Evolutionary conservation across 2,888 invertebrate species (phyloP), one percentile per base, ranked within the genome.

Genomic region (Temnothorax ravouxi): DNA sequence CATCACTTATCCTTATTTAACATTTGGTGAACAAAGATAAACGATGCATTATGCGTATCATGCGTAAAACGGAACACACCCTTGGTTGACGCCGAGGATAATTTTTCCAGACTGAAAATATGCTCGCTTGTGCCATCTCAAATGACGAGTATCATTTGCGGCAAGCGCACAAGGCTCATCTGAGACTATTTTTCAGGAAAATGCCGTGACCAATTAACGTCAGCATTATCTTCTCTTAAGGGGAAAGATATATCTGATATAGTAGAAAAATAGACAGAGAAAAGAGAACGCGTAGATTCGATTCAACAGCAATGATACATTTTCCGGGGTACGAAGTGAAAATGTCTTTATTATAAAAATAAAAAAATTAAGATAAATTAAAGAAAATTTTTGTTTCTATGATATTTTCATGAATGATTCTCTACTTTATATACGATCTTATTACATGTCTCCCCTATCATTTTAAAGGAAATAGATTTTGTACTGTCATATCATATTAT

Each of bases 171-270:
- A 25, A 44, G 13, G 34, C 34, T 79, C 21, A 59, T 59, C 34
- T 47, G 8, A 71, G 47, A 47, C 11, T 56, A 56, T 50, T 41
- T 83, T 52, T 62, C 71, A 21, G 15, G 4, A 34, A 71, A 71
- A 71, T 59, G 47, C 47, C 59, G 38, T 72, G 61, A 69, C 88
- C 88, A 88, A 88, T 88, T 88, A 88, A 86, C 71, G 84, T 88
- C 86, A 82, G 56, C 21, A 47, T 79, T 71, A 81, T 61, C 54
- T 59, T 38, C 52, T 44, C 3, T 15, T 61, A 56, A 15, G 52
- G 61, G 44, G 21, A 18, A 69, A 80, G 56, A 64, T 56, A 72
- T 38, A 59, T 21, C 15, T 38, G 59, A 80, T 13, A 80, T 13
- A 38, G 13, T 2, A 13, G 13, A 72, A 59, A 80, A 79, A 59